Percentiles rank a stretch among this genome's conserved stretches.
Conservation (phyloP, 2,113 vertebrate species). For the Enhydra lutris region DNA sequence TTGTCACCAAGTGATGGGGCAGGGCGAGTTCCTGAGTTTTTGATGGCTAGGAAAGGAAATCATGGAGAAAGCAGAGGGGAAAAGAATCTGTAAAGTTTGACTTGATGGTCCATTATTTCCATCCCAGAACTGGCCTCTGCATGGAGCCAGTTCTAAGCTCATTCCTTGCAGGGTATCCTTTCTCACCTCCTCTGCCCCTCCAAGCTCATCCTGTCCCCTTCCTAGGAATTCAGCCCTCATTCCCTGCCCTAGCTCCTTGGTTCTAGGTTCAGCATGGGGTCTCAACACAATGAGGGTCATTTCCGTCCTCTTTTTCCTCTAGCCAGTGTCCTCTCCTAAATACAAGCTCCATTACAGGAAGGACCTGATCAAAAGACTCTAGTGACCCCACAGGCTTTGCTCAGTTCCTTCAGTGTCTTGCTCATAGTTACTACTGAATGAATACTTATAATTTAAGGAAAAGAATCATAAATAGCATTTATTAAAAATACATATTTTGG, state of each 20-base stretch:
- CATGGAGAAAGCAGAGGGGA: rapidly evolving
- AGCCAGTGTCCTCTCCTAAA: neutral
- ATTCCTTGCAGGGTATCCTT: neutral
- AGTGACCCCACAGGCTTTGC: neutral
- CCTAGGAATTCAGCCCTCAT: neutral
- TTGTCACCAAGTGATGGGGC: neutral
- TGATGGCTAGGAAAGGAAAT: neutral
- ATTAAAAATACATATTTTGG: neutral
- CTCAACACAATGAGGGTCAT: too few relatives aligned
- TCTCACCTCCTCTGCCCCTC: neutral
- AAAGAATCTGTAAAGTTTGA: neutral
- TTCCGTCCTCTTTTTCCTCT: rapidly evolving
- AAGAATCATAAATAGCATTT: neutral
- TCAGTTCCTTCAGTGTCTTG: neutral
- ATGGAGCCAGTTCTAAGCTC: neutral
- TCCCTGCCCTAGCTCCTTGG: neutral
- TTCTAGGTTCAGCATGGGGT: neutral
- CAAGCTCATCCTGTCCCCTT: neutral
- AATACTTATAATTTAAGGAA: neutral
- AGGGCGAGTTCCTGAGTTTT: neutral
- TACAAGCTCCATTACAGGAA: neutral
- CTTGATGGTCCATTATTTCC: neutral
- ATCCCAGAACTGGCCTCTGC: neutral
- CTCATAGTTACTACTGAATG: rapidly evolving
- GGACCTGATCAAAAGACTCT: neutral